Percentiles rank a stretch among this genome's conserved stretches.
Evolutionary conservation across 2,888 invertebrate genomes (phyloP).

Genomic region (Eupithecia vulgata): DNA sequence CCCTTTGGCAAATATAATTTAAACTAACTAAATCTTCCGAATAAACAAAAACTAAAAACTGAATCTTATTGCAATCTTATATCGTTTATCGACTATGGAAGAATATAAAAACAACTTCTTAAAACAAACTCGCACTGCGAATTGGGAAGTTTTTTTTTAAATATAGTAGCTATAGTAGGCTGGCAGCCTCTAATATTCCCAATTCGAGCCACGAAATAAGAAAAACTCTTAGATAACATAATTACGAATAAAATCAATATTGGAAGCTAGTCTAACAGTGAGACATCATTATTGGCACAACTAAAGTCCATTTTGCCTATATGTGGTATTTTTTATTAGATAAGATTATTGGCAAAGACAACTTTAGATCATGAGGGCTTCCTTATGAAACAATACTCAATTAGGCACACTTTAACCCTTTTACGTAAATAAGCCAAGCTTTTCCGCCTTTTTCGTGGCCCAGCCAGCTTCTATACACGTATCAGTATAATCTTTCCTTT

Average conservation of each 20-base stretch:
- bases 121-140: constrained; percentile 44
- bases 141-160: constrained; percentile 61
- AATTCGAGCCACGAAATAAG: constrained; percentile 46
- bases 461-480: constrained; percentile 8
- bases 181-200: constrained; percentile 44
- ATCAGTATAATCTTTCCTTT: background rate
- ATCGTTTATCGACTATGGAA: constrained; percentile 41
- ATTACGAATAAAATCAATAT: constrained; percentile 64
- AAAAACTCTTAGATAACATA: constrained; percentile 64
- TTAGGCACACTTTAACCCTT: constrained; percentile 11
- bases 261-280: constrained; percentile 48
- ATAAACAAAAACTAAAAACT: constrained; percentile 27
- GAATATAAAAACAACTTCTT: constrained; percentile 40
- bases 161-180: constrained; percentile 43
- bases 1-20: constrained; percentile 37
- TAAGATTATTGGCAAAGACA: constrained; percentile 14
- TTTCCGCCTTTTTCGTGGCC: background rate
- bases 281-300: constrained; percentile 46
- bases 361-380: constrained; percentile 12
- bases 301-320: constrained; percentile 37
- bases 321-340: constrained; percentile 28
- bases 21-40: constrained; percentile 18
- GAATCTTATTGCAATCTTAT: constrained; percentile 25
- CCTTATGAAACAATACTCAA: constrained; percentile 13
- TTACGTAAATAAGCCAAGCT: background rate